Base-by-base conservation (phyloP, 2,888 invertebrate genomes). In the Molanna angustata region DNA sequence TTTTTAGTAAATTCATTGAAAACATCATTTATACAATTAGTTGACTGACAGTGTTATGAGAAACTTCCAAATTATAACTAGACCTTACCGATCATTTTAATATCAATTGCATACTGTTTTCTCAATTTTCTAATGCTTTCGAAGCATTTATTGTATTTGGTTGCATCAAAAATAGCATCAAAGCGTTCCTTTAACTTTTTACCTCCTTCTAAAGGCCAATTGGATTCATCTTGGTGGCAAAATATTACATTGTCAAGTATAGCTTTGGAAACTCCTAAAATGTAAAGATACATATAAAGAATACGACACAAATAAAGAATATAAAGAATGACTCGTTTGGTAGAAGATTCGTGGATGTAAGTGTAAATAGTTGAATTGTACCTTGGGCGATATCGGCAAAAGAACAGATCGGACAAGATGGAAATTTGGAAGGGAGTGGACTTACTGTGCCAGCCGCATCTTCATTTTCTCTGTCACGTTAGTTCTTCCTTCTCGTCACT, bases 191-290 rank as follows among this genome's bases (percentile, higher is more conserved):
- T 99, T 0, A 99, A 80, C 63, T 89, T 88, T 68, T 93, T 92
- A 0, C 90, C 89, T 69, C 96, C 94, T 66, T 94, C 92, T 49
- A 99, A 73, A 0, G 99, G 98, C 95, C 99, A 99, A 65, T 86
- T 86, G 0, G 95, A 88, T 61, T 99, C 95, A 70, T 99, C 99
- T 80, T 99, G 99, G 68, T 99, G 99, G 66, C 99, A 99, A 71
- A 99, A 97, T 62, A 99, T 88, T 0, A 99, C 99, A 68, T 94
- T 90, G 66, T 94, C 94, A 52, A 99, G 74, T 54, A 99, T 92
- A 0, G 98, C 86, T 67, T 92, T 92, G 0, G 97, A 92, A 1
- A 99, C 95, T 56, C 97, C 95, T 69, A 88, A 67, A 59, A 80
- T 68, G 27, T 27, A 7, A 7, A 27, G 27, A 27, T 27, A 7